These are phyloP conservation scores for Condylura cristata DNA, from an alignment of 2,113 vertebrate species.

Conservation along the genomic window DNA sequence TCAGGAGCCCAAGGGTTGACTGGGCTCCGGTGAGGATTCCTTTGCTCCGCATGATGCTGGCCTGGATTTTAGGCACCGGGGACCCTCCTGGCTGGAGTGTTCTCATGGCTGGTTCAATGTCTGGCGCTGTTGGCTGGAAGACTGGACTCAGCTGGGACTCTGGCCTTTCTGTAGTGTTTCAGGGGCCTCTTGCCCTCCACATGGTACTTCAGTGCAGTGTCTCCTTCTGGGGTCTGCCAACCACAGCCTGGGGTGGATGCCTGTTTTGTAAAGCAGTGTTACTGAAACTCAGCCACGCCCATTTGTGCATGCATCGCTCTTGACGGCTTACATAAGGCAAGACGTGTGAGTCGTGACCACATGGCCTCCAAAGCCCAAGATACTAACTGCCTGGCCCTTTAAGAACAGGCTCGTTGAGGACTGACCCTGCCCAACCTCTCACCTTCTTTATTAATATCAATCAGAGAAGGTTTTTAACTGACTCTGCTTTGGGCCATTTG, in stretches of 20 bases:
- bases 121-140: neutral
- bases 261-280: neutral
- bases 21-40: neutral
- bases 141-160: neutral
- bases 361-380: neutral
- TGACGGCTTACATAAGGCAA: neutral
- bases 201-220: neutral
- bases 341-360: neutral
- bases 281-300: too few relatives aligned
- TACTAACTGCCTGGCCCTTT: neutral
- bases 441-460: neutral
- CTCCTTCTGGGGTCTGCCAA: neutral
- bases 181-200: neutral
- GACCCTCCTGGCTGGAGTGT: neutral
- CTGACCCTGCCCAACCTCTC: too few relatives aligned
- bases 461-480: neutral
- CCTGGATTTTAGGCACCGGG: neutral
- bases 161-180: neutral
- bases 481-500: conserved; percentile 9
- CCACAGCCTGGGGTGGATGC: neutral
- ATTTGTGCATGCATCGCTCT: accelerated
- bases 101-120: neutral
- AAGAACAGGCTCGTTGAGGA: neutral
- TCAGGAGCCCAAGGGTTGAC: neutral
- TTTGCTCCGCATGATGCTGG: neutral